phyloP scores from a whole-genome alignment of 2,888 invertebrate species.

The Nemotelus nigrinus region DNA sequence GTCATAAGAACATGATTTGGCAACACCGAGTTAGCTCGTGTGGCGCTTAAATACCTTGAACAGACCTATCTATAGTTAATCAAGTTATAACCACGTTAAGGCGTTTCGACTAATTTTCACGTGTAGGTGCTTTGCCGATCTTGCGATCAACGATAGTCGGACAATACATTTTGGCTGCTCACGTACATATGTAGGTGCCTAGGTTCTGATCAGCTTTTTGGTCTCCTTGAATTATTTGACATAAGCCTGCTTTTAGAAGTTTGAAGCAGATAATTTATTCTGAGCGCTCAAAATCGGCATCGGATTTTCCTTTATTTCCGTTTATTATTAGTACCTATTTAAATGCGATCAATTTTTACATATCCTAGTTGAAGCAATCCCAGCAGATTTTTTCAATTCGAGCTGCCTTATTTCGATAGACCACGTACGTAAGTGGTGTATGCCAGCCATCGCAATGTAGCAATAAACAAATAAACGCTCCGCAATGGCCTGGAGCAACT shows the following conservation, averaged over 20 bases:
- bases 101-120: too few relatives aligned
- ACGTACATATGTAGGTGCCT: too few relatives aligned
- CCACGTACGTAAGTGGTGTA: conserved; percentile 19
- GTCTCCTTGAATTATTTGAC: too few relatives aligned
- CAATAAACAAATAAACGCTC: conserved; percentile 22
- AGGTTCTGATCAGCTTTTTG: too few relatives aligned
- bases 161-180: too few relatives aligned
- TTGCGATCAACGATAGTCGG: too few relatives aligned
- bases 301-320: neutral
- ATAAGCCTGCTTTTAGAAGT: too few relatives aligned
- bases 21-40: neutral
- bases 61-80: too few relatives aligned
- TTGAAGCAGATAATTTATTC: neutral
- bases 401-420: neutral
- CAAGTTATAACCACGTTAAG: too few relatives aligned
- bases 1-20: conserved; percentile 1
- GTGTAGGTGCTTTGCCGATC: too few relatives aligned
- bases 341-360: neutral
- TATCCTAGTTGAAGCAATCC: neutral
- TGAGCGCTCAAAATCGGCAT: neutral
- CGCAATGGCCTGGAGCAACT: conserved; percentile 21
- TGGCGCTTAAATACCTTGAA: neutral
- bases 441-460: conserved; percentile 6
- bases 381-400: conserved; percentile 13
- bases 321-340: neutral